Evolutionary conservation across 2,797 vertebrate species (phyloP).

Genomic region (Octomys mimax): DNA sequence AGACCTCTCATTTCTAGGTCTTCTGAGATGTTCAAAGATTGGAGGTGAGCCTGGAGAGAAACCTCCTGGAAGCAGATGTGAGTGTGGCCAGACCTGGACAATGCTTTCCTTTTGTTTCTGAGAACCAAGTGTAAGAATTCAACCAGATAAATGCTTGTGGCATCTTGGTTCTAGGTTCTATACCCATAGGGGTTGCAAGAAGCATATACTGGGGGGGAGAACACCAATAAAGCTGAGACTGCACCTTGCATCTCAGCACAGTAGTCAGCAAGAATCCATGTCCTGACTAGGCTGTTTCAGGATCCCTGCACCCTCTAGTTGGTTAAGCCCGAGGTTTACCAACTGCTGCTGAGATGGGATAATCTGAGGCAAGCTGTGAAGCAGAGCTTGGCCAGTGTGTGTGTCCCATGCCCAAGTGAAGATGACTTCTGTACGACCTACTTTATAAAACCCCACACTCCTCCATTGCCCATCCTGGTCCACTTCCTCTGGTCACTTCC

Average conservation of each 20-base stretch:
- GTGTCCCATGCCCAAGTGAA: not conserved
- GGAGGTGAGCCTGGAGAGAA: not conserved
- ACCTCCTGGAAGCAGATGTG: not conserved
- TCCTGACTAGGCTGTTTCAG: not conserved
- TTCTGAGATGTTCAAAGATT: not conserved
- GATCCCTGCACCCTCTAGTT: not conserved
- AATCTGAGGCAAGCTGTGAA: not conserved
- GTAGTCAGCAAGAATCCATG: not conserved
- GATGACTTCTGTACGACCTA: not conserved
- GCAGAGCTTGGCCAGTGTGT: not conserved
- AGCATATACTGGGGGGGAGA: not conserved
- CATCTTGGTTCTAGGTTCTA: not conserved
- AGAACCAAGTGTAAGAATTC: not conserved
- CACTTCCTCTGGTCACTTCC: conserved; percentile 64
- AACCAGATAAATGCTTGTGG: not conserved
- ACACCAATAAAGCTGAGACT: not conserved
- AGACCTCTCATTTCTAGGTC: not conserved
- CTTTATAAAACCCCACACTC: no score
- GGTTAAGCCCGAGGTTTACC: not conserved
- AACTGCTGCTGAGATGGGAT: not conserved
- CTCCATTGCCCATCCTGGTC: not conserved
- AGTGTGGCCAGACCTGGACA: not conserved
- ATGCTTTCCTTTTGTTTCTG: not conserved
- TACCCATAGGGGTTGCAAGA: not conserved
- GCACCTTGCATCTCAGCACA: not conserved